Base-by-base conservation (phyloP, 2,797 vertebrate species). In the Enteromius unitaeniatus region DNA sequence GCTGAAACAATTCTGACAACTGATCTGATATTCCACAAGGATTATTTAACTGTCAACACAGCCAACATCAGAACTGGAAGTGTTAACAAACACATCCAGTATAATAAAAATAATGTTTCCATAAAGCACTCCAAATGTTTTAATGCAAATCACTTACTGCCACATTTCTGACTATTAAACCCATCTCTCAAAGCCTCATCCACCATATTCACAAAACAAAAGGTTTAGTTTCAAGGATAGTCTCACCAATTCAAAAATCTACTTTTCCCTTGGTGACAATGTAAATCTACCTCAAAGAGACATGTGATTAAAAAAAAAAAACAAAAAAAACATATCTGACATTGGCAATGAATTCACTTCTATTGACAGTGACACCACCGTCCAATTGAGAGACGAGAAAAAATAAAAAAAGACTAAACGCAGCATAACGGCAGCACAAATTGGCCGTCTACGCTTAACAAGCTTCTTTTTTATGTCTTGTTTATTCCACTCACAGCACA, bases 401-500 rank as follows among this genome's bases (percentile, higher is more conserved):
- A 37, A 37, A 55, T 1, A 74, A 70, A 55, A 40, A 82, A 83
- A 69, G 83, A 86, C 84, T 89, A 69, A 90, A 86, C 75, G 34
- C 85, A 78, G 85, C 84, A 87, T 85, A 90, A 89, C 84, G 53
- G 23, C 31, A 83, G 83, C 78, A 83, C 88, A 90, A 88, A 91
- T 85, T 82, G 85, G 87, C 85, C 51, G 79, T 86, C 84, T 79
- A 62, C 37, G 42, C 85, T 88, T 89, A 88, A 82, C 86, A 82
- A 83, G 85, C 55, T 70, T 58, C 10, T 83, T 82, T 86, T 92
- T 91, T 81, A 90, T 83, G 87, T 89, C 88, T 89, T 90, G 90
- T 92, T 93, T 91, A 88, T 89, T 86, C 83, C 85, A 85, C 84
- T 86, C 91, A 77, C 85, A 90, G 84, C 75, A 88, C 89, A 88